Percentiles rank a stretch among this genome's conserved stretches.
phyloP scores from a whole-genome alignment of 2,797 vertebrate genomes.

The Hoplostethus atlanticus region DNA sequence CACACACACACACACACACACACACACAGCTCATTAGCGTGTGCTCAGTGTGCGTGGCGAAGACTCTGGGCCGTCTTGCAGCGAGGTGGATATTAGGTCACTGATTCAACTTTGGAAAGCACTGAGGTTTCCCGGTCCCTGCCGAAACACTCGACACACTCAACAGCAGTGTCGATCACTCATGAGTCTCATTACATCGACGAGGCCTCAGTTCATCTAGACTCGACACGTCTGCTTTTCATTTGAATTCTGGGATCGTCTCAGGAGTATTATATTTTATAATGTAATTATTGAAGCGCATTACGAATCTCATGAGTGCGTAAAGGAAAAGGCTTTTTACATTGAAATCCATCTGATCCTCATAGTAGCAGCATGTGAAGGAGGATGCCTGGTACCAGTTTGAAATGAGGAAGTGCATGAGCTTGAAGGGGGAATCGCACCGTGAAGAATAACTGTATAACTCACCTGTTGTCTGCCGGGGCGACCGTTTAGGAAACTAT shows the following conservation, averaged over 20 bases:
- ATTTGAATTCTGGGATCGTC: too few relatives aligned
- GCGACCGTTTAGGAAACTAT: neutral
- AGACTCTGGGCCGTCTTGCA: slow-evolving; percentile 53
- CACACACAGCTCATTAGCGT: slow-evolving; percentile 53
- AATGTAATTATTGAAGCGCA: too few relatives aligned
- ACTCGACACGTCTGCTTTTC: neutral
- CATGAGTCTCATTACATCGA: neutral
- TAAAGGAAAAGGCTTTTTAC: too few relatives aligned
- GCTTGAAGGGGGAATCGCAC: neutral
- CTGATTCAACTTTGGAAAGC: slow-evolving; percentile 64
- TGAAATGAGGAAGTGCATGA: too few relatives aligned
- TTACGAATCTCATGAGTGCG: too few relatives aligned
- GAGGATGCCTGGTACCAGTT: too few relatives aligned
- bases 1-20: slow-evolving; percentile 26
- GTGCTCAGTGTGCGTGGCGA: slow-evolving; percentile 59
- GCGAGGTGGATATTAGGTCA: slow-evolving; percentile 65
- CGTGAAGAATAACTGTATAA: neutral
- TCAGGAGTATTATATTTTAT: too few relatives aligned
- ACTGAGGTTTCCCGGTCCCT: slow-evolving; percentile 17
- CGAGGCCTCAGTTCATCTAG: neutral
- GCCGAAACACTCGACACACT: neutral
- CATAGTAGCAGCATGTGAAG: too few relatives aligned
- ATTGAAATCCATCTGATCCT: too few relatives aligned
- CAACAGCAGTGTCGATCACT: too few relatives aligned
- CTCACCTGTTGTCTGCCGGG: neutral